Conservation (phyloP, 92 coral and sea anemone genomes). For the Parazoanthus atlanticus region DNA sequence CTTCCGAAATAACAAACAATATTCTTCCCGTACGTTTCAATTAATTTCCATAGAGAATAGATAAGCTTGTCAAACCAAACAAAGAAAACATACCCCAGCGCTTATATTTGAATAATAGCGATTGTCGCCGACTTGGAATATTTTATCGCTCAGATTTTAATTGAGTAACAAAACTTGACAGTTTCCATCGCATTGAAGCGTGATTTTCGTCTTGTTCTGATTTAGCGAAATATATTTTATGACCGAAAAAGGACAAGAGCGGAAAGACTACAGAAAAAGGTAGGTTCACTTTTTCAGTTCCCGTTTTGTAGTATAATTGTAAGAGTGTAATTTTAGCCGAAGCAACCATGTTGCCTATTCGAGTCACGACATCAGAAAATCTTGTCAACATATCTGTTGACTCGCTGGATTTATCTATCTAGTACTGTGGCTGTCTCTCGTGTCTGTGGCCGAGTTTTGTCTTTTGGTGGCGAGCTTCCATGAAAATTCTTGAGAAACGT, state of each 20-base stretch:
- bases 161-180: conserved; percentile 33
- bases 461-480: neutral
- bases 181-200: conserved; percentile 31
- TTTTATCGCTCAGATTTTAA: conserved; percentile 39
- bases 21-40: conserved; percentile 27
- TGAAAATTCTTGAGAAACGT: neutral
- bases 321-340: conserved; percentile 11
- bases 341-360: conserved; percentile 2
- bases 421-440: neutral
- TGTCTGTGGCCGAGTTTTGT: neutral
- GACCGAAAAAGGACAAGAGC: neutral
- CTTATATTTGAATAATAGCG: conserved; percentile 37
- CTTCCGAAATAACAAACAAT: conserved; percentile 26
- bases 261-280: neutral
- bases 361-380: conserved; percentile 33
- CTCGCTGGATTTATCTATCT: neutral
- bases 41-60: conserved; percentile 42
- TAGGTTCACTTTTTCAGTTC: neutral
- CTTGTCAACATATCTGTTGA: conserved; percentile 29
- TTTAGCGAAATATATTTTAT: neutral
- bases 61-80: conserved; percentile 40
- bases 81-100: neutral
- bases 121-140: conserved; percentile 40
- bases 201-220: conserved; percentile 10
- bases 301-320: neutral